Evolutionary conservation across 1,140 invertebrate genomes (phyloP).

Genomic region (Magallana angulata): DNA sequence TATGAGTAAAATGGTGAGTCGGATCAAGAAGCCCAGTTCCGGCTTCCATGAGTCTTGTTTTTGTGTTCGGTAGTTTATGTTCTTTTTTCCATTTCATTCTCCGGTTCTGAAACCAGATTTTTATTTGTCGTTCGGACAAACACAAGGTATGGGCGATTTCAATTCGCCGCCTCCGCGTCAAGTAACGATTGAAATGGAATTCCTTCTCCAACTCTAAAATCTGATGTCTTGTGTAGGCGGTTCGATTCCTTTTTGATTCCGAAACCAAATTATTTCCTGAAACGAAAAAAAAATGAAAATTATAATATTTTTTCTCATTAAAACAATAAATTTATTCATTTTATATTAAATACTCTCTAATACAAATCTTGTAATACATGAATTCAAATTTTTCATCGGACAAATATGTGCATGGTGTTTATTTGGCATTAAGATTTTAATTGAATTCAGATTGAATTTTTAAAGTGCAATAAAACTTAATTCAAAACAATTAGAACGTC

Average conservation of each 20-base stretch:
- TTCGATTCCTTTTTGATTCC: constrained; percentile 90
- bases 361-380: too few relatives aligned
- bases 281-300: not conserved
- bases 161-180: constrained; percentile 86
- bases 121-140: constrained; percentile 92
- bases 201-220: constrained; percentile 84
- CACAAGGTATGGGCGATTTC: constrained; percentile 93
- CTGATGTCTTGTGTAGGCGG: constrained; percentile 95
- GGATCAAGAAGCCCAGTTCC: constrained; percentile 51
- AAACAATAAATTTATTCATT: too few relatives aligned
- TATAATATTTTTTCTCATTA: too few relatives aligned
- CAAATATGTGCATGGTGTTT: not conserved
- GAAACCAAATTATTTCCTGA: constrained; percentile 59
- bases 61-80: constrained; percentile 85
- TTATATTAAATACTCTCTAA: too few relatives aligned
- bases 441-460: not conserved
- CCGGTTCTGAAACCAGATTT: constrained; percentile 91
- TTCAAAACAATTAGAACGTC: constrained; percentile 1
- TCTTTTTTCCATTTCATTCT: constrained; percentile 99
- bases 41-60: constrained; percentile 70
- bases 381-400: too few relatives aligned
- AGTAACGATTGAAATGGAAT: constrained; percentile 84
- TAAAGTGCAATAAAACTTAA: constrained; percentile 17
- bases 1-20: constrained; percentile 56
- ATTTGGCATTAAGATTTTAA: not conserved